These are phyloP conservation scores for Lineus longissimus DNA, from an alignment of 1,140 invertebrate species.

Conservation along the genomic window DNA sequence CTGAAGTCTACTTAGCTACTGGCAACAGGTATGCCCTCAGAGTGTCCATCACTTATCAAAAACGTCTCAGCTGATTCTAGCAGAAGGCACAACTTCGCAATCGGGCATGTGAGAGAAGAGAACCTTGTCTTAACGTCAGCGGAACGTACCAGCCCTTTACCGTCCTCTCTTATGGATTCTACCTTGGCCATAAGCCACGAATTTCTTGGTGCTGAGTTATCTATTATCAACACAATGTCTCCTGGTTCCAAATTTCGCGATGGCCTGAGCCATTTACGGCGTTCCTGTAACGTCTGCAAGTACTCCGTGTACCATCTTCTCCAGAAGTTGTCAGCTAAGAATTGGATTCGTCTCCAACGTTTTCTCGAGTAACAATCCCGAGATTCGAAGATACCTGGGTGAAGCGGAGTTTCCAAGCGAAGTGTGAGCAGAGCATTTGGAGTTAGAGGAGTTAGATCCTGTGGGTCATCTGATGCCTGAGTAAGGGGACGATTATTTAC, in stretches of 20 bases:
- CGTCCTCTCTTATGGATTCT: too few relatives aligned
- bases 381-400: neutral
- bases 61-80: too few relatives aligned
- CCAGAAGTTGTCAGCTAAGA: neutral
- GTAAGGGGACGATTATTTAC: conserved; percentile 17
- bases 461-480: neutral
- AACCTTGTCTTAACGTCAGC: too few relatives aligned
- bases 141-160: too few relatives aligned
- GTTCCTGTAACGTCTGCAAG: conserved; percentile 18
- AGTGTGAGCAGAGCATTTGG: conserved; percentile 7
- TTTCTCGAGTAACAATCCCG: neutral
- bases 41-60: too few relatives aligned
- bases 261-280: conserved; percentile 22
- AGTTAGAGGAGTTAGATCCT: conserved; percentile 2
- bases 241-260: conserved; percentile 19
- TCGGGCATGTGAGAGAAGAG: too few relatives aligned
- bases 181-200: neutral
- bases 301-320: conserved; percentile 19
- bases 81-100: too few relatives aligned
- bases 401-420: conserved; percentile 1
- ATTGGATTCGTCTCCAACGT: conserved; percentile 9
- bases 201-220: conserved; percentile 20
- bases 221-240: conserved; percentile 24
- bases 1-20: too few relatives aligned
- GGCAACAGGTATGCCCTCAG: too few relatives aligned